Conservation (phyloP, 1,140 invertebrate species). For the Aphelenchoides fujianensis region DNA sequence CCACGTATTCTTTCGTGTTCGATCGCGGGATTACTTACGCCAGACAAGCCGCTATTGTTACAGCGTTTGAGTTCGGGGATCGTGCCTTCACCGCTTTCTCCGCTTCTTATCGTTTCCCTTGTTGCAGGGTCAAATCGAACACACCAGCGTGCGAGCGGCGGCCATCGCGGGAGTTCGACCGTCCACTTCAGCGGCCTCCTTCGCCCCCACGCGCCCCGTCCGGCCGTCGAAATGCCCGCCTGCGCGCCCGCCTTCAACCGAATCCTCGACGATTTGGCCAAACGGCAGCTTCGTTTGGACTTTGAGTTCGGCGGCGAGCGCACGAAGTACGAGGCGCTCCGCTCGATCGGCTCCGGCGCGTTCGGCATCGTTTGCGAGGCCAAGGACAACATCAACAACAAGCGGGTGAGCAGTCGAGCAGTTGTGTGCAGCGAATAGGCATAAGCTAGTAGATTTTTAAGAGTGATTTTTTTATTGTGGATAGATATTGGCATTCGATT, state of each 20-base stretch:
- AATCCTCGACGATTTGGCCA: slow-evolving; percentile 38
- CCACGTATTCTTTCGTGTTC: too few relatives aligned
- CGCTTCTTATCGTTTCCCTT: too few relatives aligned
- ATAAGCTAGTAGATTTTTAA: too few relatives aligned
- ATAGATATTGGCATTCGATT: neutral
- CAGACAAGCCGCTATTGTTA: too few relatives aligned
- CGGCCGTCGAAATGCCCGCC: slow-evolving; percentile 12
- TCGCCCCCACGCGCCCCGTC: neutral
- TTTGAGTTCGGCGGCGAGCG: slow-evolving; percentile 62
- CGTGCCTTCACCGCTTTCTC: neutral
- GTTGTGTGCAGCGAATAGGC: too few relatives aligned
- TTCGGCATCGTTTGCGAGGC: slow-evolving; percentile 67
- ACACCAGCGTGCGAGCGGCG: neutral
- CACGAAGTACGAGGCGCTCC: slow-evolving; percentile 63
- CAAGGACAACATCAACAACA: slow-evolving; percentile 46
- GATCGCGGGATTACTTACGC: too few relatives aligned
- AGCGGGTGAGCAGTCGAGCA: slow-evolving; percentile 9
- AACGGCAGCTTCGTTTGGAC: slow-evolving; percentile 40
- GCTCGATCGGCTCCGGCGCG: slow-evolving; percentile 65
- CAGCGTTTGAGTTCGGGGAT: neutral
- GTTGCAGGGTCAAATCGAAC: neutral
- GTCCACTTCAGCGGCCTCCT: neutral
- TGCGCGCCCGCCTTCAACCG: slow-evolving; percentile 41
- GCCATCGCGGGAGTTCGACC: neutral
- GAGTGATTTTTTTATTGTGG: too few relatives aligned